Conservation (phyloP, 2,113 vertebrate species). For the Eretmochelys imbricata region DNA sequence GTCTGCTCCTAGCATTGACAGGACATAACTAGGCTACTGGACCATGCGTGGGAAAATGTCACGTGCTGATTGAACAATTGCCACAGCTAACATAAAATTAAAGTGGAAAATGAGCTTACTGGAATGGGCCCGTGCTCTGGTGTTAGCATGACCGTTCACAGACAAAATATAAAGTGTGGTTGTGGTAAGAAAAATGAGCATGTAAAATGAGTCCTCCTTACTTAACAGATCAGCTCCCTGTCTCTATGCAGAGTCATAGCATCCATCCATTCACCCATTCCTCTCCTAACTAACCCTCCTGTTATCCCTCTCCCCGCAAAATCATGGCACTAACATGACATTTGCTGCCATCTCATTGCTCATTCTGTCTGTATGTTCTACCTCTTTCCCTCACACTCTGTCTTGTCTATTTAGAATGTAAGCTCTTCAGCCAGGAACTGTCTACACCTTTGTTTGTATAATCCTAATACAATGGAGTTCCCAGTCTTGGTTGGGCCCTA, state of each 20-base stretch:
- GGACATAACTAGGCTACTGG: not conserved
- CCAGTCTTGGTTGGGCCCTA: not conserved
- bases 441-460: not conserved
- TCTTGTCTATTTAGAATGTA: not conserved
- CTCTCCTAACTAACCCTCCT: accelerated
- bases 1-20: not conserved
- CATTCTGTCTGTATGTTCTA: not conserved
- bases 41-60: accelerated
- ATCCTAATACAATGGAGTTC: not conserved
- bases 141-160: not conserved
- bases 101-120: not conserved
- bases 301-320: not conserved
- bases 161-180: not conserved
- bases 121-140: not conserved
- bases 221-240: not conserved
- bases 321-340: accelerated
- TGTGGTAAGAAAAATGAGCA: not conserved
- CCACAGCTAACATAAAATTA: not conserved
- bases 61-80: not conserved
- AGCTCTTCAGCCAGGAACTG: not conserved
- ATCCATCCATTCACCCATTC: not conserved
- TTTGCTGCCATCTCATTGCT: not conserved
- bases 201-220: not conserved
- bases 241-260: not conserved
- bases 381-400: not conserved